Percentiles rank a stretch among this genome's conserved stretches.
Conservation (phyloP, 1,140 invertebrate species). For the Archegozetes longisetosus region DNA sequence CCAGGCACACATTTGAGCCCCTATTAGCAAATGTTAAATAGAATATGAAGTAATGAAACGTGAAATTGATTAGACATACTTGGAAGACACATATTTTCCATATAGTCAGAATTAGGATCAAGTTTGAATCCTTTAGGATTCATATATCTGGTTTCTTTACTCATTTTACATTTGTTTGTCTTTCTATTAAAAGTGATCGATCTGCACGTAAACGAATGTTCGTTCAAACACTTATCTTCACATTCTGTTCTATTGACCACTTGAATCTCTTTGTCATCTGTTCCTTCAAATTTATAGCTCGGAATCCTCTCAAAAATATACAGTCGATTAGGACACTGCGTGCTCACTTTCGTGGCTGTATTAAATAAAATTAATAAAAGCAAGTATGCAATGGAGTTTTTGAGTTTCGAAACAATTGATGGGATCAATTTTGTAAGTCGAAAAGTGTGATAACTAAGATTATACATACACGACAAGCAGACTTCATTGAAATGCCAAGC, state of each 20-base stretch:
- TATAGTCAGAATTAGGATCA: slow-evolving; percentile 68
- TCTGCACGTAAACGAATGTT: slow-evolving; percentile 59
- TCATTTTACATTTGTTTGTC: slow-evolving; percentile 55
- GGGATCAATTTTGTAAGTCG: background rate
- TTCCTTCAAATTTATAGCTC: slow-evolving; percentile 30
- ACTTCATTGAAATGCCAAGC: slow-evolving; percentile 73
- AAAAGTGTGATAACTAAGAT: background rate
- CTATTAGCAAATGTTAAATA: background rate
- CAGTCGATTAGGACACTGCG: slow-evolving; percentile 64
- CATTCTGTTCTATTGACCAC: slow-evolving; percentile 63
- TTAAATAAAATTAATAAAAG: slow-evolving; percentile 18
- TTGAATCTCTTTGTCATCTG: slow-evolving; percentile 37
- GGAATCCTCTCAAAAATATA: slow-evolving; percentile 75
- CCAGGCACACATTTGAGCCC: slow-evolving; percentile 19
- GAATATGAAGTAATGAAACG: background rate
- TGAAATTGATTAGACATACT: slow-evolving; percentile 36
- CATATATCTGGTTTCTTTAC: slow-evolving; percentile 59
- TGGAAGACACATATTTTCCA: slow-evolving; percentile 77
- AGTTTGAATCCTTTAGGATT: slow-evolving; percentile 57
- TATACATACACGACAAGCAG: slow-evolving; percentile 59
- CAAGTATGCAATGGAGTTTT: background rate
- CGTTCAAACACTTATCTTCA: slow-evolving; percentile 72
- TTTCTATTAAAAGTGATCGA: slow-evolving; percentile 63
- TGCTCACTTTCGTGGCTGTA: slow-evolving; percentile 59
- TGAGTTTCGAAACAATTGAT: no score